Evolutionary conservation across 2,888 invertebrate genomes (phyloP).

Genomic region (Ctenicera cuprea): DNA sequence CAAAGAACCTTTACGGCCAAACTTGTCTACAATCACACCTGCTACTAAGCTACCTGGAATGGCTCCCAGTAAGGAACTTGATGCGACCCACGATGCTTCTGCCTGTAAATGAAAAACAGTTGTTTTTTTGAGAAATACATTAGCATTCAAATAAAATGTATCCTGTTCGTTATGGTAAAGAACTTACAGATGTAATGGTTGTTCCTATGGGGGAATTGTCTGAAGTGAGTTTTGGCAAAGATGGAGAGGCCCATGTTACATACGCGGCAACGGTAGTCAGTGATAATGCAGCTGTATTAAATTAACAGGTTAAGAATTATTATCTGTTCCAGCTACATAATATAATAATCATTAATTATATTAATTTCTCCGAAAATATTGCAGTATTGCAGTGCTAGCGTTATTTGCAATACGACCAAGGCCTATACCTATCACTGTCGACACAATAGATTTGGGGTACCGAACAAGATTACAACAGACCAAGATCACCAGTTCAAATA

Average conservation of each 20-base stretch:
- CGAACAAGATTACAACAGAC: too few species aligned
- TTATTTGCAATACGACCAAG: too few species aligned
- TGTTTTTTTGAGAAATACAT: background rate
- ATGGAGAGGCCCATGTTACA: conserved; percentile 56
- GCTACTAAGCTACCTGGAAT: conserved; percentile 75
- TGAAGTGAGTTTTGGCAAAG: conserved; percentile 51
- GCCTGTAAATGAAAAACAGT: conserved; percentile 64
- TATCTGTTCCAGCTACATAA: too few species aligned
- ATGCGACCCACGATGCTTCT: conserved; percentile 76
- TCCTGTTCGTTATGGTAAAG: too few species aligned
- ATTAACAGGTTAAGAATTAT: too few species aligned
- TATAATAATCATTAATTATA: too few species aligned
- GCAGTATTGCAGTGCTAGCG: too few species aligned
- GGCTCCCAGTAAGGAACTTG: conserved; percentile 75
- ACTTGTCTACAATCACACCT: conserved; percentile 75
- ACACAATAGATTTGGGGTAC: too few species aligned
- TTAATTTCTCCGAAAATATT: too few species aligned
- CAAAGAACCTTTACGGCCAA: conserved; percentile 76
- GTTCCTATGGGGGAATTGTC: conserved; percentile 55
- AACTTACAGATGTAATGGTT: conserved; percentile 45
- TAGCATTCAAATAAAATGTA: too few species aligned
- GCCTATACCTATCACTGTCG: too few species aligned
- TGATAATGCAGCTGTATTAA: conserved; percentile 46
- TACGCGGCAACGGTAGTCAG: conserved; percentile 46
- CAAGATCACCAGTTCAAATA: too few species aligned